Evolutionary conservation across 2,797 vertebrate genomes (phyloP).

Genomic region (Leptatherina wallacei): DNA sequence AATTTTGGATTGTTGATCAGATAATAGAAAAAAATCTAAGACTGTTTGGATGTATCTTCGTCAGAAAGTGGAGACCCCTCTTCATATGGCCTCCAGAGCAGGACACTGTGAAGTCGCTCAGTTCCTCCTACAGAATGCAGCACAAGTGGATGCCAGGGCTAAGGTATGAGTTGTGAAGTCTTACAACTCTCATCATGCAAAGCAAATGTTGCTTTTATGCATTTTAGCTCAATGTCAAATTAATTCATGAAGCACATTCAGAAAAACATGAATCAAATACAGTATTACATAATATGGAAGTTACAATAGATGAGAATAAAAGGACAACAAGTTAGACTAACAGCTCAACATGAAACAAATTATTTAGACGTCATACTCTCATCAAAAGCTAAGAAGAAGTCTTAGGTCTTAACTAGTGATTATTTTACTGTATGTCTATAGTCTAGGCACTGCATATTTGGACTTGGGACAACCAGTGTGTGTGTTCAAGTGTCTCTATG

Average conservation of each 20-base stretch:
- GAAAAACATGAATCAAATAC: neutral
- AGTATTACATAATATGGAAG: neutral
- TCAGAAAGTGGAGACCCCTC: slow-evolving; percentile 96
- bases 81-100: slow-evolving; percentile 96
- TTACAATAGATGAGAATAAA: neutral
- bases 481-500: neutral
- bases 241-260: neutral
- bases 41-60: slow-evolving; percentile 13
- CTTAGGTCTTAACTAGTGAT: neutral
- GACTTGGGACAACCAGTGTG: neutral
- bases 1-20: neutral
- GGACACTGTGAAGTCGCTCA: slow-evolving; percentile 94
- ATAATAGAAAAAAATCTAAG: neutral
- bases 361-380: neutral
- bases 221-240: neutral
- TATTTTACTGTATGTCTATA: neutral
- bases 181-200: neutral
- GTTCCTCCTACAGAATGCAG: slow-evolving; percentile 94
- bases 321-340: neutral
- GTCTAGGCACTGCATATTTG: neutral
- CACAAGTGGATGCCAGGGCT: slow-evolving; percentile 94
- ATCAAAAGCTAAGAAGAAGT: neutral
- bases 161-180: slow-evolving; percentile 82
- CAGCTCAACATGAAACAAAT: neutral
- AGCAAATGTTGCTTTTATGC: neutral